Evolutionary conservation across 2,113 vertebrate species (phyloP).

Genomic region (rat (Rattus norvegicus)): DNA sequence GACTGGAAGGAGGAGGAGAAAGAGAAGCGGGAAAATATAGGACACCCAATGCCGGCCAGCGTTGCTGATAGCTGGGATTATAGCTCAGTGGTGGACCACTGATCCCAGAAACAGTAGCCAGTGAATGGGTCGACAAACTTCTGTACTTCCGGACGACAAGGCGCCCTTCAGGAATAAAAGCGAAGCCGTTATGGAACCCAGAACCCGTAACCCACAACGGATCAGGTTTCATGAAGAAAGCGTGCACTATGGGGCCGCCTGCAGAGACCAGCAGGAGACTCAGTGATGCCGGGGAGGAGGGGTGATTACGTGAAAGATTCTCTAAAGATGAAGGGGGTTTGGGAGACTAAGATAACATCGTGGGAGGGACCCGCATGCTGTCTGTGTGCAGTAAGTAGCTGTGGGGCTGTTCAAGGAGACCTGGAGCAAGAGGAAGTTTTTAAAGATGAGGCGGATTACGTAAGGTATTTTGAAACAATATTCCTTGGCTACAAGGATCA

Average conservation of each 20-base stretch:
- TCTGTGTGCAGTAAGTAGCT: too few relatives aligned
- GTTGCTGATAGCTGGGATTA: background rate
- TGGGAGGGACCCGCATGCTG: rapidly evolving
- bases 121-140: background rate
- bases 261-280: background rate
- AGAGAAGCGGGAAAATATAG: background rate
- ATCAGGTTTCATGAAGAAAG: background rate
- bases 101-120: background rate
- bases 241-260: too few relatives aligned
- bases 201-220: background rate
- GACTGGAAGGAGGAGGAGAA: too few relatives aligned
- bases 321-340: background rate
- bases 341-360: background rate
- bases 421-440: background rate
- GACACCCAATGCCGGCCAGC: too few relatives aligned
- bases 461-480: background rate
- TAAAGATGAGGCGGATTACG: background rate
- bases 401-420: too few relatives aligned
- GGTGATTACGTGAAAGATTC: background rate
- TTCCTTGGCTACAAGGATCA: slow-evolving; percentile 21
- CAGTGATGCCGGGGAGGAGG: background rate
- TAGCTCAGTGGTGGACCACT: background rate
- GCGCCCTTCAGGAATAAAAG: background rate
- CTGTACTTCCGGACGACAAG: background rate
- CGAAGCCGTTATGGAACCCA: background rate